Base-by-base conservation (phyloP, 1,140 invertebrate genomes). In the Papilio polytes region DNA sequence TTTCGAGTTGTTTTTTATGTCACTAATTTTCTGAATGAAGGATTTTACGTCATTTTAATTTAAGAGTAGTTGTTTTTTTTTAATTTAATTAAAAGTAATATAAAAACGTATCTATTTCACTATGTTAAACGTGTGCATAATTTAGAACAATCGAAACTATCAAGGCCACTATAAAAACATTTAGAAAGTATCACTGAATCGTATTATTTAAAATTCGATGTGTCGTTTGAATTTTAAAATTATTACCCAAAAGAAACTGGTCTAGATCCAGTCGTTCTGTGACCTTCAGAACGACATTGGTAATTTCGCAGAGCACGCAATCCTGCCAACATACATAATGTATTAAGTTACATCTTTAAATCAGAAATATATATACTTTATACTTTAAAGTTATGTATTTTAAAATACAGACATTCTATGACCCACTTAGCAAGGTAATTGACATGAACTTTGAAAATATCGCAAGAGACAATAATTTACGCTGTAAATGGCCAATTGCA, bases 211-310 rank as follows among this genome's bases (percentile, higher is more conserved):
- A 31, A 70, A 36, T 70, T 36, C 63, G 12, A 63, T 70, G 31
- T 70, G 63, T 59, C 9, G 31, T 9, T 63, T 36, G 56, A 59
- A 78, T 78, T 78, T 63, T 63, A 31, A 78, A 78, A 63, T 63
- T 13, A 44, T 63, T 63, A 63, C 77, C 66, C 56, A 41, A 44
- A 78, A 78, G 56, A 20, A 66, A 78, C 77, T 63, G 77, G 77
- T 41, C 18, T 36, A 66, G 56, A 31, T 36, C 77, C 77, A 44
- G 12, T 78, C 77, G 26, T 78, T 63, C 44, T 22, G 77, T 78
- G 77, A 78, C 77, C 77, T 78, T 78, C 56, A 44, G 20, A 78
- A 63, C 56, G 77, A 78, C 77, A 78, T 78, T 78, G 53, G 56
- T 51, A 59, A 78, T 78, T 78, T 66, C 44, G 36, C 63, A 48